Conservation (phyloP, 2,888 invertebrate species). For the Colletes collaris region DNA sequence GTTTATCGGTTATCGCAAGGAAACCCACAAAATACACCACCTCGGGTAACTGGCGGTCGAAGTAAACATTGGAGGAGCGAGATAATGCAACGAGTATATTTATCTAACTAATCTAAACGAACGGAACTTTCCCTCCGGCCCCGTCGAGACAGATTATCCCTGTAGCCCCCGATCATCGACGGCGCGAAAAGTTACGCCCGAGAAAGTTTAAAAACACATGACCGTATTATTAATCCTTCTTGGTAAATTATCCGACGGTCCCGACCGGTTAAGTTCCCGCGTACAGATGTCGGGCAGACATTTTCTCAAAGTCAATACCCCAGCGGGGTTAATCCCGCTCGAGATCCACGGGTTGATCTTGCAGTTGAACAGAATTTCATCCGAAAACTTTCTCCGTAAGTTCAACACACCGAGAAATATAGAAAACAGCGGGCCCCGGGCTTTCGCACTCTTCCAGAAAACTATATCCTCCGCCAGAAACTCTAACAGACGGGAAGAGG, state of each 20-base stretch:
- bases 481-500: neutral
- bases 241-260: constrained; percentile 8
- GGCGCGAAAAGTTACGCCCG: neutral
- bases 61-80: neutral
- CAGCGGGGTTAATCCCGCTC: constrained; percentile 35
- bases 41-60: neutral
- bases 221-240: constrained; percentile 7
- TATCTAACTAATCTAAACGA: neutral
- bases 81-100: neutral
- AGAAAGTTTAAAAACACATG: neutral
- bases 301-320: constrained; percentile 46
- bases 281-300: constrained; percentile 21
- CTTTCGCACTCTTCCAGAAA: neutral
- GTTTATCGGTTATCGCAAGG: too few species aligned
- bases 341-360: constrained; percentile 54
- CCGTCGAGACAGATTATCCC: neutral
- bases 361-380: constrained; percentile 52
- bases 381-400: constrained; percentile 42
- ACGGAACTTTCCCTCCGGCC: too few species aligned
- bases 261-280: neutral
- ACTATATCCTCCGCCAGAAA: neutral
- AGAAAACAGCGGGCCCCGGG: constrained; percentile 35
- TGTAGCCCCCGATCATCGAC: neutral
- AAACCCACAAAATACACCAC: neutral
- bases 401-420: constrained; percentile 44